Conservation (phyloP, 2,888 invertebrate species). For the Lymantria dispar region DNA sequence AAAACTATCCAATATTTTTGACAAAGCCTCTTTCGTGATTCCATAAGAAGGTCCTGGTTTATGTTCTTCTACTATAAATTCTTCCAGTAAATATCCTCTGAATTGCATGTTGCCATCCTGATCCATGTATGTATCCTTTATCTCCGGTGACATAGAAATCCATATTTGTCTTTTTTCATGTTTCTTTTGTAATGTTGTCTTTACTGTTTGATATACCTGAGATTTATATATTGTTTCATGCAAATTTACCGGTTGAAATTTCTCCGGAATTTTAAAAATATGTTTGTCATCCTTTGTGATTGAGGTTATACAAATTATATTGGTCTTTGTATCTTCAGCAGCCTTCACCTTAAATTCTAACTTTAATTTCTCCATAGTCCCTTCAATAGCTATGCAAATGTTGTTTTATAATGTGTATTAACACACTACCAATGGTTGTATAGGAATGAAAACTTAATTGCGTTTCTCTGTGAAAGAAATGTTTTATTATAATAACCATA, state of each 20-base stretch:
- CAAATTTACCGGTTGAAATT: background rate
- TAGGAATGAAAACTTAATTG: too few relatives aligned
- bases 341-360: background rate
- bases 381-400: background rate
- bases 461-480: too few relatives aligned
- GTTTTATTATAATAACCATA: too few relatives aligned
- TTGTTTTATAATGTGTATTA: conserved; percentile 4
- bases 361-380: background rate
- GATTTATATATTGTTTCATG: conserved; percentile 1
- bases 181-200: background rate
- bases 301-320: background rate
- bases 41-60: too few relatives aligned
- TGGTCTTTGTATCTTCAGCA: background rate
- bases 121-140: background rate
- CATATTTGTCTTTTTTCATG: background rate
- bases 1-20: background rate
- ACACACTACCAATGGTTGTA: too few relatives aligned
- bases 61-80: background rate
- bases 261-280: background rate
- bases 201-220: background rate
- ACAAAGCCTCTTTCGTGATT: background rate
- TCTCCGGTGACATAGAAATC: background rate
- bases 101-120: background rate
- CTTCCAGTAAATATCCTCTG: background rate
- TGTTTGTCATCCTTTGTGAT: background rate